These are phyloP conservation scores for Altica lythri DNA, from an alignment of 2,888 invertebrate species.

Conservation along the genomic window DNA sequence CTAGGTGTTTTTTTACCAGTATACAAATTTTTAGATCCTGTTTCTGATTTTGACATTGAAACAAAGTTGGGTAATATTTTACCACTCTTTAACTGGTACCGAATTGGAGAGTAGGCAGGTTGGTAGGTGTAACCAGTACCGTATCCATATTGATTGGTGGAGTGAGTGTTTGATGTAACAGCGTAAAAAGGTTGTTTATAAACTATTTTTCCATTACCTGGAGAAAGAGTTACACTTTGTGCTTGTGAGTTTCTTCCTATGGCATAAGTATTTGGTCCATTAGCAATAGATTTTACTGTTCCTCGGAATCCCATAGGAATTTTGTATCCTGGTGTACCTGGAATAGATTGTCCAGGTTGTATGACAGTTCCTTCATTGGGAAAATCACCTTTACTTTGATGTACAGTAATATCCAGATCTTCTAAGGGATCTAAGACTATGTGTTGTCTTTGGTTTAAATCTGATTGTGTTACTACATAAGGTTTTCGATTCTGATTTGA, in stretches of 20 bases:
- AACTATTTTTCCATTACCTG: slow-evolving; percentile 50
- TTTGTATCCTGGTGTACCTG: slow-evolving; percentile 65
- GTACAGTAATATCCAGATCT: slow-evolving; percentile 65
- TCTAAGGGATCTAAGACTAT: slow-evolving; percentile 65
- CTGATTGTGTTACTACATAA: slow-evolving; percentile 32
- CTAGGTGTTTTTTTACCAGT: slow-evolving; percentile 76
- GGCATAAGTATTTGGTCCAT: slow-evolving; percentile 64
- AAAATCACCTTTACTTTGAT: slow-evolving; percentile 61
- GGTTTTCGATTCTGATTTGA: slow-evolving; percentile 42
- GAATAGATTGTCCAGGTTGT: slow-evolving; percentile 69
- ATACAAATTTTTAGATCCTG: slow-evolving; percentile 64
- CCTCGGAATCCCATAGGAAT: slow-evolving; percentile 73
- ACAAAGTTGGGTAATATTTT: slow-evolving; percentile 71
- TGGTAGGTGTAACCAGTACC: slow-evolving; percentile 52
- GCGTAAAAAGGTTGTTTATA: slow-evolving; percentile 52
- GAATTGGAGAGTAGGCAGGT: slow-evolving; percentile 48
- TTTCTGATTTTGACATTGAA: slow-evolving; percentile 79
- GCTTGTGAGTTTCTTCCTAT: slow-evolving; percentile 70
- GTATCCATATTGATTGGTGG: slow-evolving; percentile 47
- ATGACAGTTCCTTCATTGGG: slow-evolving; percentile 63
- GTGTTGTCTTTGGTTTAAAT: slow-evolving; percentile 64
- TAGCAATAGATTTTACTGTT: slow-evolving; percentile 67
- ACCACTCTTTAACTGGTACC: slow-evolving; percentile 50
- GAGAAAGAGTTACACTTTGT: slow-evolving; percentile 63
- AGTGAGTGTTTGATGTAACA: slow-evolving; percentile 49